Base-by-base conservation (phyloP, 2,888 invertebrate genomes). In the Mactromeris polynyma region DNA sequence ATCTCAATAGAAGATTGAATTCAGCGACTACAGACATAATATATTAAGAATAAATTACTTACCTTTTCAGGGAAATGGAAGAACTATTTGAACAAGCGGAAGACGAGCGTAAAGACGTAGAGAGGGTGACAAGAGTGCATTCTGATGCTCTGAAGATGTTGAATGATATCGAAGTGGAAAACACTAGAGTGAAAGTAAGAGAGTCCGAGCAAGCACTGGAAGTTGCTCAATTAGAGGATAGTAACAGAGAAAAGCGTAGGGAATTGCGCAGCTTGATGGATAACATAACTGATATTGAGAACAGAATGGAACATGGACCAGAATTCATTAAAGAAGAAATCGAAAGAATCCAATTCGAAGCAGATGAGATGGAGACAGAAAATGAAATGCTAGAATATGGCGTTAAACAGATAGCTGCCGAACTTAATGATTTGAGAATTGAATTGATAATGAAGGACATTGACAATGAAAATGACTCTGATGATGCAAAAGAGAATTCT, bases 391-490 rank as follows among this genome's bases (percentile, higher is more conserved):
- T 73, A 17, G 73, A 73, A 7, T 14, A 14, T 33, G 36, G 11
- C 11, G 14, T 73, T 33, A 73, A 73, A 17, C 14, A 26, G 9
- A 73, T 36, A 36, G 19, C 14, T 19, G 33, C 33, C 0, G 73
- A 73, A 73, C 14, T 73, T 14, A 73, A 73, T 73, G 73, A 73
- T 73, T 36, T 73, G 36, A 73, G 73, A 73, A 73, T 73, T 33
- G 73, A 73, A 73, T 36, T 73, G 31, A 73, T 73, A 17, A 73
- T 73, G 73, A 33, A 11, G 14, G 73, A 73, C 0, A 73, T 33
- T 19, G 73, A 73, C 21, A 73, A 36, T 73, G 73, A 73, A 36
- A 26, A 14, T 19, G 73, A 73, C 17, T 73, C 73, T 14, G 33
- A 73, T 33, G 36, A 73, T 4, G 73, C 11, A 36, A 73, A 0